Percentiles rank a stretch among this genome's conserved stretches.
Evolutionary conservation across 2,888 invertebrate genomes (phyloP).

Genomic region (Ceriagrion tenellum): DNA sequence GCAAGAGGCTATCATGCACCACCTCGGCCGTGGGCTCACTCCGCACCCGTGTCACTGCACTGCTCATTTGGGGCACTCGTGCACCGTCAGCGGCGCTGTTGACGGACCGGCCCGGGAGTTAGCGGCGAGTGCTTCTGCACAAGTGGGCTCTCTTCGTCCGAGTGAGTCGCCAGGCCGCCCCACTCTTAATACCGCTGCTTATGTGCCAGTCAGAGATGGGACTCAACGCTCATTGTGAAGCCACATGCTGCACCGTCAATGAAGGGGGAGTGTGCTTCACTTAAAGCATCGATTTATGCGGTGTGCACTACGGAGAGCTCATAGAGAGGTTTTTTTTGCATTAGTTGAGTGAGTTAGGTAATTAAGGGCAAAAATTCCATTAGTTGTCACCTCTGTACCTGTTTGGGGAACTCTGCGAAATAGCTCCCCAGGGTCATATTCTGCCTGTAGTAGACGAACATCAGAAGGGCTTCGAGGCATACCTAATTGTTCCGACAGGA

Average conservation of each 20-base stretch:
- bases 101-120: background rate
- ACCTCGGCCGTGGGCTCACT: background rate
- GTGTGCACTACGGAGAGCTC: no score
- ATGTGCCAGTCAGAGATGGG: background rate
- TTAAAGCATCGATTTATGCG: no score
- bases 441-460: no score
- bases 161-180: background rate
- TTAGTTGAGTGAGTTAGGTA: no score
- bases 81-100: background rate
- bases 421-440: no score
- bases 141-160: background rate
- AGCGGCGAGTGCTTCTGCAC: background rate
- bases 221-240: background rate
- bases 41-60: background rate
- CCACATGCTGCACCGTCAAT: background rate
- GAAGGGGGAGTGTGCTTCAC: background rate
- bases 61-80: background rate
- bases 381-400: no score
- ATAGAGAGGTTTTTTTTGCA: no score
- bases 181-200: background rate
- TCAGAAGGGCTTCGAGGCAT: no score
- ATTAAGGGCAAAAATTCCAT: no score
- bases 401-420: no score
- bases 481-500: no score
- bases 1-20: background rate